A percentile compares a stretch with the other conserved stretches of the same genome.
Evolutionary conservation across 2,888 invertebrate species (phyloP).

Genomic region (Ectobius pallidus): DNA sequence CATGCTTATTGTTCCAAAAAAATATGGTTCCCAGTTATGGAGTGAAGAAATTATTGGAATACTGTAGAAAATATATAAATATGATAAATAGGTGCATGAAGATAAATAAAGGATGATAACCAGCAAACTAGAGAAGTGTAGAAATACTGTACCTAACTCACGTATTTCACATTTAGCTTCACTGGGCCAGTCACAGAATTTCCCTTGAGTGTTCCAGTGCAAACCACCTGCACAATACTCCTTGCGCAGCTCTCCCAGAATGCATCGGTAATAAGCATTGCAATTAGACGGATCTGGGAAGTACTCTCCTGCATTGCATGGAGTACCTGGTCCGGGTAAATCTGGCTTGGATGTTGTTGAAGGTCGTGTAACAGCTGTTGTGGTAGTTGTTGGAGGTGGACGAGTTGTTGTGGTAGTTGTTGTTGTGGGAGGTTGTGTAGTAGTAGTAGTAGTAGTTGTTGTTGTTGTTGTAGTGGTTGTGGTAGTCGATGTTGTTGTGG

Average conservation of each 20-base stretch:
- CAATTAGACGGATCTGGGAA: conserved; percentile 70
- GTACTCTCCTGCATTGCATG: conserved; percentile 58
- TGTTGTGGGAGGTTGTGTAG: conserved; percentile 44
- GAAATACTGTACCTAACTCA: conserved; percentile 2
- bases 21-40: too few species aligned
- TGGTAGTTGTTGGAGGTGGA: conserved; percentile 47
- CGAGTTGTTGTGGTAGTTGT: conserved; percentile 40
- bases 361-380: conserved; percentile 47
- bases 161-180: conserved; percentile 67
- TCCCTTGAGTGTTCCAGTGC: conserved; percentile 74
- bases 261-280: conserved; percentile 76
- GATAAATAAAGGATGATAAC: too few species aligned
- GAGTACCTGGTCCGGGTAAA: conserved; percentile 57
- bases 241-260: conserved; percentile 71
- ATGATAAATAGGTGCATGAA: too few species aligned
- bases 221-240: conserved; percentile 80
- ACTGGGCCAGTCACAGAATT: conserved; percentile 82
- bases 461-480: conserved; percentile 52
- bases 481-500: conserved; percentile 51
- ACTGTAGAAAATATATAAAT: too few species aligned
- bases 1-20: too few species aligned
- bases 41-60: too few species aligned
- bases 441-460: conserved; percentile 42
- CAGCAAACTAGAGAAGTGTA: too few species aligned
- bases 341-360: conserved; percentile 53